Conservation (phyloP, 2,797 vertebrate species). For the Pelochelys cantorii region DNA sequence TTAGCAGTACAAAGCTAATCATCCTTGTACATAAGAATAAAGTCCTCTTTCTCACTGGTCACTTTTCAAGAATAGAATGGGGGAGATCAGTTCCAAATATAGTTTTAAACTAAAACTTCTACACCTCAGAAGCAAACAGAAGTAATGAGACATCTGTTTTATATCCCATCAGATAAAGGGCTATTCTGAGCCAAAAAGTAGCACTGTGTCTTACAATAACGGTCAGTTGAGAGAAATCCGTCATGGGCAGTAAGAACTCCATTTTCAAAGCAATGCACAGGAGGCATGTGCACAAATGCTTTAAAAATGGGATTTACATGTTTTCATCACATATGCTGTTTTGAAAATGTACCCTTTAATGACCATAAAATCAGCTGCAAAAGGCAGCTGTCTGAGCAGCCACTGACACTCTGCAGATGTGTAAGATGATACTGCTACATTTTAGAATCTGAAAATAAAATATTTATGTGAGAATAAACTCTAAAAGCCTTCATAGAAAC, state of each 20-base stretch:
- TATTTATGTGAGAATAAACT: background rate
- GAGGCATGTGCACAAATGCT: background rate
- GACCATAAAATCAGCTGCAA: background rate
- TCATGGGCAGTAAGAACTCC: background rate
- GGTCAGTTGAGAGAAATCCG: background rate
- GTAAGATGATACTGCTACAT: background rate
- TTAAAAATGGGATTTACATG: background rate
- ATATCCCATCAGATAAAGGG: background rate
- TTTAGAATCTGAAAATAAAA: conserved; percentile 30
- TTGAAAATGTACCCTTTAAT: conserved; percentile 29
- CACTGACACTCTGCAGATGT: conserved; percentile 26
- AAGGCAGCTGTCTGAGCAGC: conserved; percentile 33
- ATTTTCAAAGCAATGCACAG: background rate
- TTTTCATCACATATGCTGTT: conserved; percentile 17
- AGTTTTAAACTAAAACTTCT: conserved; percentile 9
- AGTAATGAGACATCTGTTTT: background rate
- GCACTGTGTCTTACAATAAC: background rate
- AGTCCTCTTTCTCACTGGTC: conserved; percentile 19
- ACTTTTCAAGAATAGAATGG: conserved; percentile 32
- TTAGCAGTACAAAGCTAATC: conserved; percentile 70
- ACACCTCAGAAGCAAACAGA: background rate
- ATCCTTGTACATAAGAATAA: conserved; percentile 33
- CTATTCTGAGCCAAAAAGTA: background rate
- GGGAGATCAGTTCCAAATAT: background rate
- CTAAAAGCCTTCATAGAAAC: conserved; percentile 1